A percentile compares a stretch with the other conserved stretches of the same genome.
Evolutionary conservation across 2,797 vertebrate species (phyloP).

Genomic region (Spizella passerina): DNA sequence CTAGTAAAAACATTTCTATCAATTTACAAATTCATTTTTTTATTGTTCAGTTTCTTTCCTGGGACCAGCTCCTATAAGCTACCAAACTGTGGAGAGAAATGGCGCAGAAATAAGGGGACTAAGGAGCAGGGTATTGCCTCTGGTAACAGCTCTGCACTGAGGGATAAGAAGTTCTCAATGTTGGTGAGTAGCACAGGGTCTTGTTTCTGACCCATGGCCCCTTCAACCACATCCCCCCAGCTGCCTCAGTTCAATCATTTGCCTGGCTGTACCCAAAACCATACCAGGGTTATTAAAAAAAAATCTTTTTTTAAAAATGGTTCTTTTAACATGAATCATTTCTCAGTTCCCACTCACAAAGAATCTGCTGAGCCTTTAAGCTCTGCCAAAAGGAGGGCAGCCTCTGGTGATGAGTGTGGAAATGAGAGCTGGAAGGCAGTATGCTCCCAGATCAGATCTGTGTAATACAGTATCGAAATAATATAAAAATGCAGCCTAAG

Average conservation of each 20-base stretch:
- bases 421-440: slow-evolving; percentile 12
- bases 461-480: not conserved
- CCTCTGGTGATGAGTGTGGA: not conserved
- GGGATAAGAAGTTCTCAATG: not conserved
- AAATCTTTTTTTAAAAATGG: rapidly evolving
- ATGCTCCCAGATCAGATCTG: not conserved
- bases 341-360: not conserved
- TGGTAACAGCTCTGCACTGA: not conserved
- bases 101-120: not conserved
- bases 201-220: not conserved
- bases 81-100: not conserved
- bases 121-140: not conserved
- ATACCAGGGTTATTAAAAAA: not conserved
- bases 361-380: not conserved
- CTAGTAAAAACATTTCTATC: not conserved
- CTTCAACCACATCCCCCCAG: not conserved
- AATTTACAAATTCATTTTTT: not conserved
- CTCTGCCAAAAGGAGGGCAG: not conserved
- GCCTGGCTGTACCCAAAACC: not conserved
- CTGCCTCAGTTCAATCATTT: not conserved
- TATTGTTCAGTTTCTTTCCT: not conserved
- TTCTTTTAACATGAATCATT: not conserved
- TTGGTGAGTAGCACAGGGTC: not conserved
- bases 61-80: not conserved
- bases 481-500: not conserved